A percentile compares a stretch with the other conserved stretches of the same genome.
These are phyloP conservation scores for Acronicta aceris DNA, from an alignment of 2,888 invertebrate species.

Conservation along the genomic window DNA sequence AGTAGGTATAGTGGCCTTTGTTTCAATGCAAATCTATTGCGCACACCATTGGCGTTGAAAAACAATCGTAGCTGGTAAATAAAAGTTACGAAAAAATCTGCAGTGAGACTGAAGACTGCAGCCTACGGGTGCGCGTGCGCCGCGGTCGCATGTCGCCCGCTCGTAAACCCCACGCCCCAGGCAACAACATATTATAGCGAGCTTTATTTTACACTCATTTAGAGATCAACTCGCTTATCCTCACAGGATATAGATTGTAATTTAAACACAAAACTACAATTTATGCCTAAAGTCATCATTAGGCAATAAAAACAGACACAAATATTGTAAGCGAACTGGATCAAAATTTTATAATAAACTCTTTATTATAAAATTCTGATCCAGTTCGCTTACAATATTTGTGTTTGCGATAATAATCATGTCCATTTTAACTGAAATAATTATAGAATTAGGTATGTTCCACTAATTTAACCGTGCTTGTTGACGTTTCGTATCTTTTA, in stretches of 20 bases:
- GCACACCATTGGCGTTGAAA: too few relatives aligned
- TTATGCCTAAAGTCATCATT: slow-evolving; percentile 18
- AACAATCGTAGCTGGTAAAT: not conserved
- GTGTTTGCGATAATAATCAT: not conserved
- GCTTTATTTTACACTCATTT: slow-evolving; percentile 41
- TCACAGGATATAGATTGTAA: slow-evolving; percentile 13
- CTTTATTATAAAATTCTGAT: too few relatives aligned
- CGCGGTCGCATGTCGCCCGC: slow-evolving; percentile 57
- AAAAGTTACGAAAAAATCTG: not conserved
- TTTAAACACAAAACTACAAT: slow-evolving; percentile 11
- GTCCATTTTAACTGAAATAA: not conserved
- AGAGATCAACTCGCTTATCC: slow-evolving; percentile 33
- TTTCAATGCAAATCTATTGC: too few relatives aligned
- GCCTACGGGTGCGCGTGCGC: slow-evolving; percentile 50
- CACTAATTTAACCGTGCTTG: not conserved
- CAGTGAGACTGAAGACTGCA: slow-evolving; percentile 3
- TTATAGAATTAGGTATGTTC: not conserved
- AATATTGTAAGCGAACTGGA: slow-evolving; percentile 6
- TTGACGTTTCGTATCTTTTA: not conserved
- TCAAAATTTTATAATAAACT: not conserved
- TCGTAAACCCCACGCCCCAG: slow-evolving; percentile 53
- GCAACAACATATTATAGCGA: slow-evolving; percentile 33
- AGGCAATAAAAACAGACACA: not conserved
- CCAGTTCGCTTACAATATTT: too few relatives aligned
- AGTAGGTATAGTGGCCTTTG: too few relatives aligned